phyloP scores from a whole-genome alignment of 2,113 vertebrate species.

The Pangasianodon hypophthalmus region DNA sequence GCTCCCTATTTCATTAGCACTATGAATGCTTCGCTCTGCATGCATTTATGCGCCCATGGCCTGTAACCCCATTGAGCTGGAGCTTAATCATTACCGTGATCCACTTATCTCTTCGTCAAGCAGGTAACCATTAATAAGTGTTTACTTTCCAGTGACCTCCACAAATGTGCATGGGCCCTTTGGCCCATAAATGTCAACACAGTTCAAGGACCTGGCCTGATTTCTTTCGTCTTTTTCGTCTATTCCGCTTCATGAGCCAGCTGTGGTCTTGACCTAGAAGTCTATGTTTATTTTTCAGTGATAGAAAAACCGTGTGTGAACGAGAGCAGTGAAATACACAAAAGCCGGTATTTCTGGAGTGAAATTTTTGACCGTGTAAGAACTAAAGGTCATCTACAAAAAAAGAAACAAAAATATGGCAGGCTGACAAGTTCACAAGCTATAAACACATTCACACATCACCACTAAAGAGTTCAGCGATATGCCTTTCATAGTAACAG shows the following conservation, averaged over 20 bases:
- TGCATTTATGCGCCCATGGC: conserved; percentile 75
- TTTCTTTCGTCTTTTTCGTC: conserved; percentile 56
- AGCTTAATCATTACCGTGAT: conserved; percentile 98
- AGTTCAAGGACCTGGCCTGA: conserved; percentile 61
- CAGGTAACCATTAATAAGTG: conserved; percentile 99
- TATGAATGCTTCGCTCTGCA: conserved; percentile 68
- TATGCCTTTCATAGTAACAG: not conserved
- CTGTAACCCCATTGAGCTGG: conserved; percentile 72
- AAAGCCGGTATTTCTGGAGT: not conserved
- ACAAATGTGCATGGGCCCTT: conserved; percentile 81
- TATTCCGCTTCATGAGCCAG: conserved; percentile 46
- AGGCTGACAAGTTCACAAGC: conserved; percentile 8
- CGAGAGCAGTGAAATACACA: conserved; percentile 2
- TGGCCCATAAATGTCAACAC: conserved; percentile 83
- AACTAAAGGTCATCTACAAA: not conserved
- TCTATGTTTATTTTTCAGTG: conserved; percentile 41
- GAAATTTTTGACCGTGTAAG: not conserved
- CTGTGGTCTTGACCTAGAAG: conserved; percentile 57
- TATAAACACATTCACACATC: not conserved
- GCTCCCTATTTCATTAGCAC: conserved; percentile 73
- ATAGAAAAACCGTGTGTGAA: conserved; percentile 35
- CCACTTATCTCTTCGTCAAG: conserved; percentile 90
- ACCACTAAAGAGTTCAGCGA: not conserved
- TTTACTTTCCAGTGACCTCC: conserved; percentile 97
- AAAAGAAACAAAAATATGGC: not conserved